phyloP scores from a whole-genome alignment of 2,797 vertebrate genomes.

The Acestrorhynchus altus region DNA sequence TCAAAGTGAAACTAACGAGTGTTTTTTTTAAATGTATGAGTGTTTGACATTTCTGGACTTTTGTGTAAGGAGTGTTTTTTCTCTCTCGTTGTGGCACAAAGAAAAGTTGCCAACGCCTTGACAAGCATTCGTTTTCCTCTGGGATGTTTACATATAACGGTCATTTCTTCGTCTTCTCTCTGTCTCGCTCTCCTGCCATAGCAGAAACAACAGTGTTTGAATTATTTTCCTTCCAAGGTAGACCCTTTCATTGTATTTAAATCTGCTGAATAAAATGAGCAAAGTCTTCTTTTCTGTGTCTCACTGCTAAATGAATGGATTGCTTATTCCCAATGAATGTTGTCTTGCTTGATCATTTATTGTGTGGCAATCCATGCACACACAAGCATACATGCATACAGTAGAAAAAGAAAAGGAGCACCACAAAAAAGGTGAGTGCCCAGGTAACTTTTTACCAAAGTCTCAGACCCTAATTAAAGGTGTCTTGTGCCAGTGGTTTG shows the following conservation, averaged over 20 bases:
- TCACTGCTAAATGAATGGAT: slow-evolving; percentile 20
- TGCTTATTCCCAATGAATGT: not conserved
- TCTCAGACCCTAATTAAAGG: too few relatives aligned
- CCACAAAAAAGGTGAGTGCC: too few relatives aligned
- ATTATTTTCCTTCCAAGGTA: slow-evolving; percentile 74
- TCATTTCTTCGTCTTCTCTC: slow-evolving; percentile 68
- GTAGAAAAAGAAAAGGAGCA: too few relatives aligned
- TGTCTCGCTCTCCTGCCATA: slow-evolving; percentile 66
- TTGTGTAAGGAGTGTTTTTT: slow-evolving; percentile 75
- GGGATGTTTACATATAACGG: slow-evolving; percentile 79
- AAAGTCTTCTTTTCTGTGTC: slow-evolving; percentile 58
- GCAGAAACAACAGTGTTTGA: slow-evolving; percentile 78
- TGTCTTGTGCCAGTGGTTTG: too few relatives aligned
- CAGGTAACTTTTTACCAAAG: too few relatives aligned
- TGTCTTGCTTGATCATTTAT: not conserved
- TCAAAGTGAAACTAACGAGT: slow-evolving; percentile 61
- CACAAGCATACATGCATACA: too few relatives aligned
- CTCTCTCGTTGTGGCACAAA: slow-evolving; percentile 56
- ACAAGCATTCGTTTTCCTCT: slow-evolving; percentile 70
- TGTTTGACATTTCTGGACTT: slow-evolving; percentile 73
- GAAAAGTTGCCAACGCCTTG: slow-evolving; percentile 52
- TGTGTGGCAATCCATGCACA: not conserved
- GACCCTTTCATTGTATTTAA: slow-evolving; percentile 83
- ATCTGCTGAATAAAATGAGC: slow-evolving; percentile 81
- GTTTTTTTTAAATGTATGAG: slow-evolving; percentile 76